Percentiles rank a stretch among this genome's conserved stretches.
Conservation (phyloP, 2,888 invertebrate species). For the Galerucella nymphaeae region DNA sequence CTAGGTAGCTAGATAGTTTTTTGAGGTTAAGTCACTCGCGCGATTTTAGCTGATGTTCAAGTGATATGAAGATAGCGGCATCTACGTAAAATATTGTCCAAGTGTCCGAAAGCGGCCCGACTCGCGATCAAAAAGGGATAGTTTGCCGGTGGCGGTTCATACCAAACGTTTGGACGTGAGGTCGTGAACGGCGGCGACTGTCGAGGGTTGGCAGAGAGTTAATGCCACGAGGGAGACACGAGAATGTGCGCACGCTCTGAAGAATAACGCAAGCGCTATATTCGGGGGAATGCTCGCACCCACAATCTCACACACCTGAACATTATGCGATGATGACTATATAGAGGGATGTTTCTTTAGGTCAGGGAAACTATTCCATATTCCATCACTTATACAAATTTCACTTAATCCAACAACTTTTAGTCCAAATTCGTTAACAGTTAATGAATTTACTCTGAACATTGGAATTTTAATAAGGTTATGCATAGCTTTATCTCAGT, state of each 20-base stretch:
- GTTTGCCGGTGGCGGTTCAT: slow-evolving; percentile 55
- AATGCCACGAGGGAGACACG: slow-evolving; percentile 61
- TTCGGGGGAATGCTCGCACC: slow-evolving; percentile 49
- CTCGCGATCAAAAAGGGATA: slow-evolving; percentile 43
- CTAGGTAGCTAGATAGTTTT: slow-evolving; percentile 19
- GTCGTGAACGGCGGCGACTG: slow-evolving; percentile 64
- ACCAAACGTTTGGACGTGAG: slow-evolving; percentile 59
- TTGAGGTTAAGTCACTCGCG: slow-evolving; percentile 18
- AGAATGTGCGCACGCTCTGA: slow-evolving; percentile 61
- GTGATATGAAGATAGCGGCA: slow-evolving; percentile 7
- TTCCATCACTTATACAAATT: slow-evolving; percentile 13
- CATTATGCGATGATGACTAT: slow-evolving; percentile 36
- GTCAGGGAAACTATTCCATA: slow-evolving; percentile 27
- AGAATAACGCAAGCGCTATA: slow-evolving; percentile 56
- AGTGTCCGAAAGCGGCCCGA: slow-evolving; percentile 43
- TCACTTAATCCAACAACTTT: background rate
- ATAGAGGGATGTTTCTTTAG: slow-evolving; percentile 31
- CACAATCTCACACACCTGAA: slow-evolving; percentile 51
- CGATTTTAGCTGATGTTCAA: slow-evolving; percentile 1
- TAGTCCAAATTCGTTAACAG: background rate
- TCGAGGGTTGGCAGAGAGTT: slow-evolving; percentile 63
- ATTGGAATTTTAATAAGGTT: too few species aligned
- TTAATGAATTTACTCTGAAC: too few species aligned
- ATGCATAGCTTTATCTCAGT: too few species aligned
- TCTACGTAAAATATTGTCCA: slow-evolving; percentile 34